Evolutionary conservation across 2,888 invertebrate species (phyloP).

Genomic region (Mimachlamys varia): DNA sequence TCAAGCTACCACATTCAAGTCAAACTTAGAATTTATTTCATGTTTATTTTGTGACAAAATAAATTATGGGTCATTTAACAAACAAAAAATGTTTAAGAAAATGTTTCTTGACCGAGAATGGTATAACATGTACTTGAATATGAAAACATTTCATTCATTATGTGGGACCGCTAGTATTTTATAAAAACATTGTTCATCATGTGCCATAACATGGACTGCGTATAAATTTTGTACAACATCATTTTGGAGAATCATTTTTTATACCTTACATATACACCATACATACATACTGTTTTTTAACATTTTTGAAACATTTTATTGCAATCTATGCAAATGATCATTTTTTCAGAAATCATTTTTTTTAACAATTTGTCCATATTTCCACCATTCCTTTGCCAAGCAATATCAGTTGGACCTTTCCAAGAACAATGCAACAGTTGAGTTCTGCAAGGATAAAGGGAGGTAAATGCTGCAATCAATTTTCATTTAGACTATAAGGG

Average conservation of each 20-base stretch:
- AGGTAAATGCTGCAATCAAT: neutral
- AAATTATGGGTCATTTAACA: neutral
- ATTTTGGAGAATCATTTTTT: constrained; percentile 10
- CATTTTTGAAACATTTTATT: neutral
- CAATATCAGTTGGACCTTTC: neutral
- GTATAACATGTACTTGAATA: neutral
- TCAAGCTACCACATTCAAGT: neutral
- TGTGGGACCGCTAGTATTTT: neutral
- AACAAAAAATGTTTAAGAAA: neutral
- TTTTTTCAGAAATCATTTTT: constrained; percentile 1
- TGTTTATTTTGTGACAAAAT: neutral
- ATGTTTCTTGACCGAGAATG: neutral
- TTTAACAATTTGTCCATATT: constrained; percentile 5
- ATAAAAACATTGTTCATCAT: neutral
- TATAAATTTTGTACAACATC: constrained; percentile 18
- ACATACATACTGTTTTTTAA: neutral
- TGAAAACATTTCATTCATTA: neutral
- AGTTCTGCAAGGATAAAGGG: neutral
- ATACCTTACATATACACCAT: constrained; percentile 15
- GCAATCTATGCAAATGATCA: constrained; percentile 24
- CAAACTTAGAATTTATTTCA: neutral
- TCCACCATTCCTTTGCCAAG: constrained; percentile 22
- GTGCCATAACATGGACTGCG: neutral
- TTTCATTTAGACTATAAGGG: too few species aligned
- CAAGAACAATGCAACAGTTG: neutral